Base-by-base conservation (phyloP, 2,113 vertebrate species). In the Neotoma lepida region DNA sequence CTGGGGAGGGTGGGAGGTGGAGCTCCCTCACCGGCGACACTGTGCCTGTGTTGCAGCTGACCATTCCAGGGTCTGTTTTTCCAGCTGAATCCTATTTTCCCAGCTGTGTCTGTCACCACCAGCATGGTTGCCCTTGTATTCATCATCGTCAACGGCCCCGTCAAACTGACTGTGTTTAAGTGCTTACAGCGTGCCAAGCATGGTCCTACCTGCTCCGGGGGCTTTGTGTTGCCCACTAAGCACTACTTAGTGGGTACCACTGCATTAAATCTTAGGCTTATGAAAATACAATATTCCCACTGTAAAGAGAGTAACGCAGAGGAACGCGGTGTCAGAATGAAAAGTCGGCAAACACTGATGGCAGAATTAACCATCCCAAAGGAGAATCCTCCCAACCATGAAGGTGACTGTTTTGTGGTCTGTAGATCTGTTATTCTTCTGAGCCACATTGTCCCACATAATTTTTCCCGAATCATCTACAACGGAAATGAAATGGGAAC, bases 31-130 rank as follows among this genome's bases (percentile, higher is more conserved):
- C 68, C 44, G 49, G 86, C 41, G 81, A 49, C 82, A 41, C 63
- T 15, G 39, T 8, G n/a, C 82, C 96, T 87, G 68, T 90, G 78
- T 91, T 94, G 74, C 70, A 9, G 91, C 80, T 41, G 54, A 49
- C 64, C 33, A 4, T 18, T 86, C 35, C 20, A 9, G 9, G 0
- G 49, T 80, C 86, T 89, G 46, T 61, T 90, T 93, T 89, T 76
- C 64, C 97, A 96, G 88, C 93, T 85, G 93, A 94, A 41, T 85
- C 56, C 39, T 86, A 20, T 93, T 94, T 96, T 89, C 74, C 84
- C 93, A 95, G 96, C 90, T 93, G 89, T 51, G 17, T 89, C 89
- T 85, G 77, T 82, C 92, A 63, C 89, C 51, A 39, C 58, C 58
- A 46, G 18, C 68, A 66, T 58, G 49, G 3, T 22, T 30, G 24